phyloP scores from a whole-genome alignment of 2,113 vertebrate genomes.

The Capreolus pygargus region DNA sequence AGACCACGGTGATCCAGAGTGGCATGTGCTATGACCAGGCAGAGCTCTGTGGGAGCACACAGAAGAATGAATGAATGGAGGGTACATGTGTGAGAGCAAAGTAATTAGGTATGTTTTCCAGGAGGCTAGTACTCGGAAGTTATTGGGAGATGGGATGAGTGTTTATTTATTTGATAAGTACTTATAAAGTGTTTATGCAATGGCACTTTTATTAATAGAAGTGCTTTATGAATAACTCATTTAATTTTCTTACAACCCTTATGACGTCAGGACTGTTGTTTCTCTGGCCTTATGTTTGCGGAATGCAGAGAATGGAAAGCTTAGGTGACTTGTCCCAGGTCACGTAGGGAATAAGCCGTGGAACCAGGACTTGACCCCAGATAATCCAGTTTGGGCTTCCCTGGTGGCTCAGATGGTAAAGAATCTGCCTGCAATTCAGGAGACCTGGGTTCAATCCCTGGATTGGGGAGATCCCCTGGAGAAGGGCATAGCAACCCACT shows the following conservation, averaged over 20 bases:
- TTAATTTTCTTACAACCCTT: neutral
- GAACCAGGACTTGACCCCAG: neutral
- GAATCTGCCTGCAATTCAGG: neutral
- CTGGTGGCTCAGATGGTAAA: neutral
- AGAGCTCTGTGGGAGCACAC: neutral
- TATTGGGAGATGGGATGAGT: neutral
- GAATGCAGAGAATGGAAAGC: neutral
- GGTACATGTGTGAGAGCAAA: no score
- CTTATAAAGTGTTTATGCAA: neutral
- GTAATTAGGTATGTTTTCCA: neutral
- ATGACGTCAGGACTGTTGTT: neutral
- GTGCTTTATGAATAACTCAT: neutral
- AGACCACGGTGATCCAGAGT: neutral
- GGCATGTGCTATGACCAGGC: neutral
- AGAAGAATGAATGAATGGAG: neutral
- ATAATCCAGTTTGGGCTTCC: neutral
- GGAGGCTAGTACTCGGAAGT: neutral
- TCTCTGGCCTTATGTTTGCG: neutral
- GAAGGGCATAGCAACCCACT: neutral
- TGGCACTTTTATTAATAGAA: neutral
- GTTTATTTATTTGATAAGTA: neutral
- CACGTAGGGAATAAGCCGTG: rapidly evolving
- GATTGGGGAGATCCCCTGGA: neutral
- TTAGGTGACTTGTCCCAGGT: neutral
- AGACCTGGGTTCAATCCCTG: neutral